Percentiles rank a stretch among this genome's conserved stretches.
phyloP scores from a whole-genome alignment of 2,113 vertebrate species.

The Pyxicephalus adspersus region DNA sequence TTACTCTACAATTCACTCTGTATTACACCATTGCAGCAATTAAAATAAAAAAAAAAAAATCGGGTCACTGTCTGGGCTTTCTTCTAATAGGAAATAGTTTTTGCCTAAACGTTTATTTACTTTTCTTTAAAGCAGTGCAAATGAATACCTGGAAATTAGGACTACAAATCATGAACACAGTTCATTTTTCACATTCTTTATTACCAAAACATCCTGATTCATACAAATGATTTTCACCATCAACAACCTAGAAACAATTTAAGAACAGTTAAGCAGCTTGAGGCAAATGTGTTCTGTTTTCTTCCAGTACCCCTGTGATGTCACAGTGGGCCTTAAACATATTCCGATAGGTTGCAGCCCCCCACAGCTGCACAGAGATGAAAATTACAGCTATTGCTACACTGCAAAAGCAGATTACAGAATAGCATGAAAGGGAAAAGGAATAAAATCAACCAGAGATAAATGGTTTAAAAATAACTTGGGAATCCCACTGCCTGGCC shows the following conservation, averaged over 20 bases:
- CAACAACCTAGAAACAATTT: not conserved
- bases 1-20: no score
- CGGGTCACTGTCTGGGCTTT: no score
- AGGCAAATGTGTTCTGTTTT: not conserved
- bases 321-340: not conserved
- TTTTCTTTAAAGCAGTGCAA: no score
- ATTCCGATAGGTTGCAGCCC: not conserved
- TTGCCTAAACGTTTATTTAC: no score
- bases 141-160: no score
- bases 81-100: no score
- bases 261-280: not conserved
- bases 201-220: not conserved
- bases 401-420: not conserved
- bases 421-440: not conserved
- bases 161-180: no score
- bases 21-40: no score
- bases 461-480: conserved; percentile 38
- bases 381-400: not conserved
- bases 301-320: not conserved
- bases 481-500: conserved; percentile 36
- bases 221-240: not conserved
- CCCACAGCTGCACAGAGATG: not conserved
- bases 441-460: not conserved
- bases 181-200: no score
- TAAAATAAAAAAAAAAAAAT: no score